Base-by-base conservation (phyloP, 2,797 vertebrate species). In the Aldrovandia affinis region DNA sequence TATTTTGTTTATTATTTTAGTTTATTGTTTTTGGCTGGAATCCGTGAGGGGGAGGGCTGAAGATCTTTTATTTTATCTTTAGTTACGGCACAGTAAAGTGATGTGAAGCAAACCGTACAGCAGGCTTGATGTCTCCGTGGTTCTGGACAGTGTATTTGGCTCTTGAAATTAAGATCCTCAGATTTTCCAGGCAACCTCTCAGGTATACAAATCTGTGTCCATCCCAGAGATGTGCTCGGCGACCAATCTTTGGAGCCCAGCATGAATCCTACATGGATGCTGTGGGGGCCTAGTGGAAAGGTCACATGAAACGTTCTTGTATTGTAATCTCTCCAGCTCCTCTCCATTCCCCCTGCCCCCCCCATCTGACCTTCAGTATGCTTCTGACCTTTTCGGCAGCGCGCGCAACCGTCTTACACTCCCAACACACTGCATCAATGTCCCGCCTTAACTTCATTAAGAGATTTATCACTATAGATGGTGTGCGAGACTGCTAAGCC, bases 391-490 rank as follows among this genome's bases (percentile, higher is more conserved):
- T 77, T n/a, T 77, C 39, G 0, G 39, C 22, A 44, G 73, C 42
- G 2, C 39, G 42, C 20, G 47, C 20, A n/a, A 47, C 73, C 42
- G 18, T 14, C 18, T 14, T 20, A 14, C 55, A 57, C 55, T 57
- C 73, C 30, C 22, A 22, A 6, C 73, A n/a, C 8, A n/a, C 39
- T 47, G 39, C 73, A 77, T 77, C 73, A 47, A 25, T n/a, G 73
- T 77, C 73, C 73, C 42, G 42, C 30, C 73, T 77, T 47, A 77
- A 47, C 39, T 44, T 77, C 22, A 47, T 47, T 20, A 77, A 77
- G 22, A 77, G 73, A 77, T 77, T n/a, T 77, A 77, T 77, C 39
- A 8, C 42, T 42, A 47, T 47, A 77, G 47, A 77, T 39, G 6
- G 39, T 2, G 42, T 10, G 73, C n/a, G 73, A 12, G 39, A 77